Evolutionary conservation across 2,113 vertebrate species (phyloP), one percentile per base, ranked within the genome.

Genomic region (Leiothrix lutea): DNA sequence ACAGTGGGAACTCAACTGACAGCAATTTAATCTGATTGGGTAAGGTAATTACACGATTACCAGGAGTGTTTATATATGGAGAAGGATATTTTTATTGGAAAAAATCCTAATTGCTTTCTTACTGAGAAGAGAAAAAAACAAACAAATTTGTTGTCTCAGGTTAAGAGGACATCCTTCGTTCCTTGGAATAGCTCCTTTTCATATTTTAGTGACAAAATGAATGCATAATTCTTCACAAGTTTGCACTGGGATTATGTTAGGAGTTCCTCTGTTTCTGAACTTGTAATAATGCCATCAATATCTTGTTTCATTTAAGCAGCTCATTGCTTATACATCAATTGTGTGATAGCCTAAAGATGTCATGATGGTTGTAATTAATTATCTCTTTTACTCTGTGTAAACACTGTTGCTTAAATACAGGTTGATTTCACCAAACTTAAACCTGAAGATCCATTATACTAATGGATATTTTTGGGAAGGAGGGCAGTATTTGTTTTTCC

Each of bases 31-130:
- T 98, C 97, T 98, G 98, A 98, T 98, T 98, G 98, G 98, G 98
- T 97, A 97, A 98, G 97, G 98, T 97, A 98, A 98, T 99, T 99
- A 98, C 98, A 98, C 98, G 98, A 98, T 98, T 98, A 98, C 98
- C 97, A 97, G 98, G 98, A 98, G 97, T 98, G 98, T 97, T 98
- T 98, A 98, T 98, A 97, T 98, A 97, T 97, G 96, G 93, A 97
- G 91, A 96, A 97, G 97, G 98, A 98, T 99, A 98, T 98, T 98
- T 99, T 98, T 98, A 99, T 98, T 97, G 98, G 97, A 96, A 97
- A 97, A 98, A 95, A 92, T 62, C 31, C 97, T 98, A 99, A 99
- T 98, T 98, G 97, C 98, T 97, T 98, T 97, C 97, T 98, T 98
- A 98, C 97, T 98, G 97, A 98, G 97, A 97, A 97, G 97, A 94